Evolutionary conservation across 92 coral and sea anemone species (phyloP).

Genomic region (Epizoanthus fatuus): DNA sequence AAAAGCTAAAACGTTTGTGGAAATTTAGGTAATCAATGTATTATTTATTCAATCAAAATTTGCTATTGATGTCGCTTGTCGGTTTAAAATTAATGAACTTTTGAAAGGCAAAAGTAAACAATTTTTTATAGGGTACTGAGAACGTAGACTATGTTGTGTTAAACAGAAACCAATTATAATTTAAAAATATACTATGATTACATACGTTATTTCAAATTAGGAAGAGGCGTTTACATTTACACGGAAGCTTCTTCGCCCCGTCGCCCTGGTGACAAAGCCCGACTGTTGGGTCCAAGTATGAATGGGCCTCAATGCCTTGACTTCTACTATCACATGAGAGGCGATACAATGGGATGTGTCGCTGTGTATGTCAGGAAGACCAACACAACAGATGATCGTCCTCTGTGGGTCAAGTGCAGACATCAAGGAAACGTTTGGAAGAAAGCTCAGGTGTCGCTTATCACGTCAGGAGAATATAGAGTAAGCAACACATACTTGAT

Average conservation of each 20-base stretch:
- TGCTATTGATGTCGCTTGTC: no score
- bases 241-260: conserved; percentile 7
- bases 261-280: conserved; percentile 1
- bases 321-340: conserved; percentile 23
- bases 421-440: conserved; percentile 25
- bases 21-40: no score
- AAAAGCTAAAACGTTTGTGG: no score
- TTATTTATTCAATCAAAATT: no score
- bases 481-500: background rate
- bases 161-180: background rate
- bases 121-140: no score
- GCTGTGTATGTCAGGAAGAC: conserved; percentile 7
- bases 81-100: no score
- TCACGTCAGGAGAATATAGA: background rate
- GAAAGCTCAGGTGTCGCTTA: background rate
- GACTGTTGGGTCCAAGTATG: background rate
- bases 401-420: conserved; percentile 28
- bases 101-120: no score
- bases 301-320: conserved; percentile 10
- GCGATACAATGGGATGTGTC: conserved; percentile 16
- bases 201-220: background rate
- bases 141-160: no score
- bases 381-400: background rate
- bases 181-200: background rate
- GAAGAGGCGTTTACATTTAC: conserved; percentile 18